These are phyloP conservation scores for Stigmatopora nigra DNA, from an alignment of 2,113 vertebrate species.

Conservation along the genomic window DNA sequence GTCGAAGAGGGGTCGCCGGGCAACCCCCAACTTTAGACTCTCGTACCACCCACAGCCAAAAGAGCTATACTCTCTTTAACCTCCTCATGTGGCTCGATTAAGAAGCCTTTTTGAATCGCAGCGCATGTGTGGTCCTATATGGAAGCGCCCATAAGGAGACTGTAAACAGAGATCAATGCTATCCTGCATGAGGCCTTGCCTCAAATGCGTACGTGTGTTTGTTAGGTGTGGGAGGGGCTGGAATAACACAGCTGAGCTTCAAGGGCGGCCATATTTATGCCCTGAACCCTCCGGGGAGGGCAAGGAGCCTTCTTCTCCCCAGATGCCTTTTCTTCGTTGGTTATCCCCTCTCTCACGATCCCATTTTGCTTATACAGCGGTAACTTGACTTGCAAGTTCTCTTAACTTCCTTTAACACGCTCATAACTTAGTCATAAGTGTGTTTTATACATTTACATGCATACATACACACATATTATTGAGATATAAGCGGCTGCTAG, in stretches of 20 bases:
- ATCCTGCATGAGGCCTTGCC: slow-evolving; percentile 60
- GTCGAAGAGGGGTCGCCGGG: slow-evolving; percentile 32
- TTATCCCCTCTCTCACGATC: slow-evolving; percentile 9
- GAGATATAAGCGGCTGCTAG: too few relatives aligned
- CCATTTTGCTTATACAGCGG: neutral
- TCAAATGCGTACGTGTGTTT: slow-evolving; percentile 43
- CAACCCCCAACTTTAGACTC: slow-evolving; percentile 21
- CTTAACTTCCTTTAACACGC: too few relatives aligned
- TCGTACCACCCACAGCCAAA: slow-evolving; percentile 40
- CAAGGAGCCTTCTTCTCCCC: slow-evolving; percentile 34
- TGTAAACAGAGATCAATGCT: slow-evolving; percentile 64
- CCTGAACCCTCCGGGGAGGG: slow-evolving; percentile 34
- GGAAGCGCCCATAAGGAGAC: slow-evolving; percentile 60
- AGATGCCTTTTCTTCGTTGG: slow-evolving; percentile 39
- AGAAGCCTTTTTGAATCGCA: slow-evolving; percentile 32
- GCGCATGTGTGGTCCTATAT: slow-evolving; percentile 61
- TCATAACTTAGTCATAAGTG: too few relatives aligned
- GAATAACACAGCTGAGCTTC: slow-evolving; percentile 64
- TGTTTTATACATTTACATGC: too few relatives aligned
- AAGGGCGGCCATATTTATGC: slow-evolving; percentile 51
- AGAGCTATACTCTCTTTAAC: slow-evolving; percentile 15
- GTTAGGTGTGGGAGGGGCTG: slow-evolving; percentile 49
- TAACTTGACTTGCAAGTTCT: slow-evolving; percentile 4
- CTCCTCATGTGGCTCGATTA: slow-evolving; percentile 8
- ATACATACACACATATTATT: too few relatives aligned